Percentiles rank a stretch among this genome's conserved stretches.
Conservation (phyloP, 2,113 vertebrate genomes). For the Solenodon paradoxus region DNA sequence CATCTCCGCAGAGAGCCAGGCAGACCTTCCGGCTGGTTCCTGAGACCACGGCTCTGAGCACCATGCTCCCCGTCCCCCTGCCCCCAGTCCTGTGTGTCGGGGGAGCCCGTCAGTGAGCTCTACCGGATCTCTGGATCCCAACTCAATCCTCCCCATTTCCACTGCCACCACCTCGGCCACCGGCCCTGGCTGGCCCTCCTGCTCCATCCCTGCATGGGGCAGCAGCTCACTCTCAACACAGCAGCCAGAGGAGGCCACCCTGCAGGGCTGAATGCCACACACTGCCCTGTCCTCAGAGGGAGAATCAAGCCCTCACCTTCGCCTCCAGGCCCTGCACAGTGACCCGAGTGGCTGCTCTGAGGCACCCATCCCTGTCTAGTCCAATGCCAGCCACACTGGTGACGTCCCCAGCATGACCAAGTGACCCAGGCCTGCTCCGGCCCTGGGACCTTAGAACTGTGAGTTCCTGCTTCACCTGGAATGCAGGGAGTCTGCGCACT, state of each 20-base stretch:
- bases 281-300: background rate
- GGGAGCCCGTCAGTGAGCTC: too few species aligned
- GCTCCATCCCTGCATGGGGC: too few species aligned
- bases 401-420: background rate
- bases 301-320: background rate
- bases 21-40: background rate
- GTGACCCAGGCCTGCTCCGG: background rate
- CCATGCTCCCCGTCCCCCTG: too few species aligned
- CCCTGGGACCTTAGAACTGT: background rate
- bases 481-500: background rate
- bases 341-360: background rate
- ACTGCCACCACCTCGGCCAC: fast-evolving
- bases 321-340: background rate
- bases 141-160: fast-evolving
- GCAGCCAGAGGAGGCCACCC: background rate
- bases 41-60: fast-evolving
- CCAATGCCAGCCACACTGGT: background rate
- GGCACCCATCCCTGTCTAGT: background rate
- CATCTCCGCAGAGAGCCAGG: fast-evolving
- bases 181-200: background rate
- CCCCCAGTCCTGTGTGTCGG: too few species aligned
- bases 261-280: too few species aligned
- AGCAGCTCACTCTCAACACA: background rate
- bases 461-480: background rate
- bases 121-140: too few species aligned